Evolutionary conservation across 2,888 invertebrate genomes (phyloP).

Genomic region (Cancer borealis): DNA sequence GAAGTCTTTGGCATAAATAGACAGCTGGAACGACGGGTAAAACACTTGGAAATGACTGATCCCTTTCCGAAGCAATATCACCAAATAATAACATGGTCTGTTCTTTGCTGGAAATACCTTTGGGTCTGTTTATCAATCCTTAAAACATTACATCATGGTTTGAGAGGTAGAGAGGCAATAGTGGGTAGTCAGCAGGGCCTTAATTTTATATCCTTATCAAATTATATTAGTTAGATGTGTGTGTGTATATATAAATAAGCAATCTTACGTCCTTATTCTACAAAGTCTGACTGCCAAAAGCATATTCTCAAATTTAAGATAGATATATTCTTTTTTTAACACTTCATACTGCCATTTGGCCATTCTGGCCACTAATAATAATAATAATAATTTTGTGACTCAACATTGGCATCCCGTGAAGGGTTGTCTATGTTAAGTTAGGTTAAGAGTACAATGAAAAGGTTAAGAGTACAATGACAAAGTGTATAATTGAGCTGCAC

Average conservation of each 20-base stretch:
- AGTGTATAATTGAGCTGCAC: neutral
- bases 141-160: neutral
- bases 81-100: neutral
- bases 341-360: neutral
- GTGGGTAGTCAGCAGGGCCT: conserved; percentile 21
- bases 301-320: neutral
- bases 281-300: neutral
- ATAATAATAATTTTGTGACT: neutral
- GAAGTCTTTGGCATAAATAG: neutral
- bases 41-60: neutral
- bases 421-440: neutral
- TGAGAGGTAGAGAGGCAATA: neutral
- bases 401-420: neutral
- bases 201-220: neutral
- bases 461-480: no score
- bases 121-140: neutral
- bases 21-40: neutral
- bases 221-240: neutral
- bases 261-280: neutral
- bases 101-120: neutral
- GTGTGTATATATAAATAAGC: neutral
- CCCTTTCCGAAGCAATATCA: neutral
- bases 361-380: neutral
- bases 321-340: neutral
- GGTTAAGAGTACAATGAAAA: neutral